phyloP scores from a whole-genome alignment of 35 echinoderm and acorn worm genomes.

The Nesometra sesokonis region DNA sequence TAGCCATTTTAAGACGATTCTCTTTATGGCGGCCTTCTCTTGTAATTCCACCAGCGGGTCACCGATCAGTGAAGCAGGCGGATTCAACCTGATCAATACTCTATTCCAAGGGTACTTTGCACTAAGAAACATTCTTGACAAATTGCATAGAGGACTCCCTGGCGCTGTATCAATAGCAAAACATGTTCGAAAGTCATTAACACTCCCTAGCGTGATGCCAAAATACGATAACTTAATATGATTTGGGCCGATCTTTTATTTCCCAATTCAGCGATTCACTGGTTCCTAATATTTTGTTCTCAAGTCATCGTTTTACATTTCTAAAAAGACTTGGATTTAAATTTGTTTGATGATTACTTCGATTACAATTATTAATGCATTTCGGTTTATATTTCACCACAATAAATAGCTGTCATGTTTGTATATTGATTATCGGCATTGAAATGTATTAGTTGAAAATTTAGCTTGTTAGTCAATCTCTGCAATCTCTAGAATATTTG shows the following conservation, averaged over 20 bases:
- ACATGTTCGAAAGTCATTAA: not conserved
- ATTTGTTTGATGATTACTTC: not conserved
- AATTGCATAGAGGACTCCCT: not conserved
- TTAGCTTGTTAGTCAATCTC: too few species aligned
- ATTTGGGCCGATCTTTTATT: not conserved
- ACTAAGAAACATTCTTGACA: not conserved
- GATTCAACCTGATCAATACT: not conserved
- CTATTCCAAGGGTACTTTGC: not conserved
- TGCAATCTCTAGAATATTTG: too few species aligned
- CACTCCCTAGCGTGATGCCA: not conserved
- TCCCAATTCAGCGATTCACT: not conserved
- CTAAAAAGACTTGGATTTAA: not conserved
- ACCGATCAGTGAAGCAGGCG: not conserved
- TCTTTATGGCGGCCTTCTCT: not conserved
- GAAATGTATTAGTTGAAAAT: too few species aligned
- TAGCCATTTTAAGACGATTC: not conserved
- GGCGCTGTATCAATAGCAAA: not conserved
- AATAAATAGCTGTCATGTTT: not conserved
- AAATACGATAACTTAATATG: not conserved
- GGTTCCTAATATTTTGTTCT: not conserved
- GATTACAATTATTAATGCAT: not conserved
- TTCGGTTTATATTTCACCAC: not conserved
- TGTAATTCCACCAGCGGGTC: not conserved
- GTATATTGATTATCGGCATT: not conserved
- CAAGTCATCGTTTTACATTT: not conserved